phyloP scores from a whole-genome alignment of 2,888 invertebrate species.

The Diarsia mendica region DNA sequence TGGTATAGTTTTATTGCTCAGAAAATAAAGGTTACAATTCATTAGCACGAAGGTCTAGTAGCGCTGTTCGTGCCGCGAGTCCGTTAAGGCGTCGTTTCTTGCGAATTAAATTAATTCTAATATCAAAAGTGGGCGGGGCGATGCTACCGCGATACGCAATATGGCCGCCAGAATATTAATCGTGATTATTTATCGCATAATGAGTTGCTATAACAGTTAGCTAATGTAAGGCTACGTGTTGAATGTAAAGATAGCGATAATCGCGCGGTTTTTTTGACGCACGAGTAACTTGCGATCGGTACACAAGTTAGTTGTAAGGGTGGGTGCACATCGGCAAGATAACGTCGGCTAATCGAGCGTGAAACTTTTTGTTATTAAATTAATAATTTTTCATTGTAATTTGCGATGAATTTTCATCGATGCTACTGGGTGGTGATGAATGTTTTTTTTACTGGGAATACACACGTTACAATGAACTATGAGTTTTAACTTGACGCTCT shows the following conservation, averaged over 20 bases:
- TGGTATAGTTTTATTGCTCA: conserved; percentile 27
- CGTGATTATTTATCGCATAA: conserved; percentile 79
- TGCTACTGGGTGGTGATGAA: conserved; percentile 17
- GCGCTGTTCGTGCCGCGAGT: conserved; percentile 45
- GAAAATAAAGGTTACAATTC: conserved; percentile 64
- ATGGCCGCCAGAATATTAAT: conserved; percentile 81
- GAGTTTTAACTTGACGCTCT: neutral
- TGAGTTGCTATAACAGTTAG: conserved; percentile 70
- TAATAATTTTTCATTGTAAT: conserved; percentile 43
- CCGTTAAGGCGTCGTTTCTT: conserved; percentile 66
- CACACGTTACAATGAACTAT: neutral
- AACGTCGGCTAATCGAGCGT: conserved; percentile 46
- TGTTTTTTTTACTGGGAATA: conserved; percentile 14
- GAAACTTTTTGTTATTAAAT: conserved; percentile 34
- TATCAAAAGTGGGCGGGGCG: conserved; percentile 79
- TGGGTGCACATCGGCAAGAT: conserved; percentile 39
- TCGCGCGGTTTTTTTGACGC: conserved; percentile 48
- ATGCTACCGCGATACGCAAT: conserved; percentile 83
- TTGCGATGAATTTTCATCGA: conserved; percentile 45
- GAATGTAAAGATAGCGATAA: conserved; percentile 62
- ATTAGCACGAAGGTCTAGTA: conserved; percentile 42
- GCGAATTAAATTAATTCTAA: conserved; percentile 77
- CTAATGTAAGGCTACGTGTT: conserved; percentile 68
- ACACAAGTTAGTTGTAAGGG: conserved; percentile 40
- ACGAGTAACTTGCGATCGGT: conserved; percentile 39